Percentiles rank a stretch among this genome's conserved stretches.
Conservation (phyloP, 2,888 invertebrate species). For the Andrena chrysosceles region DNA sequence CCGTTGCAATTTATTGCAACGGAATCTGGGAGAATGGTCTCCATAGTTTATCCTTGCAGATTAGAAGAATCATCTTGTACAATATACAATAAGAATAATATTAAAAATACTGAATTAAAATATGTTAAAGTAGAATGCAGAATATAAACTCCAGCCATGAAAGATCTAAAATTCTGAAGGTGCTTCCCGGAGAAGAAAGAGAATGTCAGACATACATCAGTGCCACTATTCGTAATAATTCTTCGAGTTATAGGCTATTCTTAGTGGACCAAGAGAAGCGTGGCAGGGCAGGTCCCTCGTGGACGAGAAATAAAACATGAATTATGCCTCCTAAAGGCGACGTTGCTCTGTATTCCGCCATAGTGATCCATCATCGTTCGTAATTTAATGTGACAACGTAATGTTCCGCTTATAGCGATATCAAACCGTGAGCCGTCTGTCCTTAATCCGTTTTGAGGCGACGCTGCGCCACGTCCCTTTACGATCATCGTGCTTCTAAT, state of each 20-base stretch:
- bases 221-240: neutral
- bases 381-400: conserved; percentile 62
- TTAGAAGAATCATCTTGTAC: too few relatives aligned
- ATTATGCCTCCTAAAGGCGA: conserved; percentile 13
- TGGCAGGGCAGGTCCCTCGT: neutral
- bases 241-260: neutral
- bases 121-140: too few relatives aligned
- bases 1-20: neutral
- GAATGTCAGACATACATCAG: too few relatives aligned
- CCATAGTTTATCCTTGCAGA: neutral
- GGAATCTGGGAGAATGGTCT: neutral
- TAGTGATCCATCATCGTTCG: conserved; percentile 64
- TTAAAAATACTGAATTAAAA: too few relatives aligned
- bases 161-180: too few relatives aligned
- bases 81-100: too few relatives aligned
- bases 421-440: conserved; percentile 38
- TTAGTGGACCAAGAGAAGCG: conserved; percentile 2
- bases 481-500: conserved; percentile 35
- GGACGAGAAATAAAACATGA: conserved; percentile 8
- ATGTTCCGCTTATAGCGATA: conserved; percentile 58
- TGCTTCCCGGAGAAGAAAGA: too few relatives aligned
- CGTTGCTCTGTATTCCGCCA: conserved; percentile 35
- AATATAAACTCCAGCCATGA: too few relatives aligned
- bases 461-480: neutral
- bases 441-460: conserved; percentile 56